These are phyloP conservation scores for Halcyon chelicuti DNA, from an alignment of 2,797 vertebrate genomes.

Conservation along the genomic window DNA sequence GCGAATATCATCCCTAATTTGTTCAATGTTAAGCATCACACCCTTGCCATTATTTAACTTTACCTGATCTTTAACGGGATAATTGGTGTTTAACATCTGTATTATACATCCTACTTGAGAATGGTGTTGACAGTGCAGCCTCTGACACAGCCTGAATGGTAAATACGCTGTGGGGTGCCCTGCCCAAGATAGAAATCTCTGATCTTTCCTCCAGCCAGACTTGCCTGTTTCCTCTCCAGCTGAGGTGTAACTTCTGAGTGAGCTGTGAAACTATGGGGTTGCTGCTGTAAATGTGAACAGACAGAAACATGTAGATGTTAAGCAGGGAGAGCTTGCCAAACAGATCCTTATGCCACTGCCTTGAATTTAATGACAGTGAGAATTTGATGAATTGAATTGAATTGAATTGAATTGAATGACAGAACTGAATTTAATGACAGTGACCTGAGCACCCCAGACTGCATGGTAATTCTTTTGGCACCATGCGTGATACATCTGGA, in stretches of 20 bases:
- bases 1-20: constrained; percentile 15
- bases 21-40: constrained; percentile 45
- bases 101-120: constrained; percentile 55
- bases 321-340: constrained; percentile 31
- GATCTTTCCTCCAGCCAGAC: constrained; percentile 54
- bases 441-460: not conserved
- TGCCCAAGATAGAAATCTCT: constrained; percentile 68
- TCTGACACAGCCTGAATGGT: constrained; percentile 40
- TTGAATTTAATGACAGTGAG: not conserved
- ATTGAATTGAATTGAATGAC: not conserved
- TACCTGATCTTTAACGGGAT: constrained; percentile 52
- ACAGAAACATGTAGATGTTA: constrained; percentile 11
- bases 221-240: constrained; percentile 23
- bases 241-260: constrained; percentile 14
- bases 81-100: constrained; percentile 70
- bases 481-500: not conserved
- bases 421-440: constrained; percentile 3
- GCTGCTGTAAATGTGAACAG: not conserved
- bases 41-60: constrained; percentile 61
- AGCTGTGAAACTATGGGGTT: constrained; percentile 25
- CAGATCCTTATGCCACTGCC: not conserved
- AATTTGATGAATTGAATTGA: not conserved
- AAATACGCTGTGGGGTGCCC: constrained; percentile 48
- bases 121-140: constrained; percentile 57
- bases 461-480: not conserved